Conservation (phyloP, 2,797 vertebrate genomes). For the Pipistrellus pipistrellus region DNA sequence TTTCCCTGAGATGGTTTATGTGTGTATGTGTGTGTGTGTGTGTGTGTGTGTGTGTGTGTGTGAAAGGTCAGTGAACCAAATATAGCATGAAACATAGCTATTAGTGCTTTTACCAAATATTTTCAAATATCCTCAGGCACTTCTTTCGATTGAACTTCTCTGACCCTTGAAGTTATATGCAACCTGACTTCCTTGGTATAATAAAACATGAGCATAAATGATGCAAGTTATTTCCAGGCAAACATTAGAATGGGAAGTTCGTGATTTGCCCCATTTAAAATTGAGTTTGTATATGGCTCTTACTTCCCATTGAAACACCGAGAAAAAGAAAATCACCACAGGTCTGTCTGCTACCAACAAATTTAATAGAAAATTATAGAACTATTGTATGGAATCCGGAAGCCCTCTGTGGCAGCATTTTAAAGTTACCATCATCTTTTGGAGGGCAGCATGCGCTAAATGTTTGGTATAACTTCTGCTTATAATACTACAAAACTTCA, state of each 20-base stretch:
- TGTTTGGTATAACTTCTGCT: neutral
- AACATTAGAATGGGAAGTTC: neutral
- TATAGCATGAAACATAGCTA: neutral
- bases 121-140: neutral
- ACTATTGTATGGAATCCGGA: neutral
- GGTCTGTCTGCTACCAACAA: neutral
- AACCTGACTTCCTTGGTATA: neutral
- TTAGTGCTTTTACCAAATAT: neutral
- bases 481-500: neutral
- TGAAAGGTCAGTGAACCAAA: neutral
- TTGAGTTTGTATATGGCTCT: neutral
- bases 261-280: neutral
- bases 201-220: neutral
- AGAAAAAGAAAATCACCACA: neutral
- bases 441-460: neutral
- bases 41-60: neutral
- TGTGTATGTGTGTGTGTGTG: neutral
- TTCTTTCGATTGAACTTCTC: neutral
- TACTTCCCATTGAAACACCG: neutral
- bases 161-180: neutral
- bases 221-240: neutral
- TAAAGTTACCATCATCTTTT: neutral
- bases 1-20: neutral
- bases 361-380: neutral
- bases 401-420: neutral